Conservation (phyloP, 1,140 invertebrate species). For the Globodera ellingtonae region DNA sequence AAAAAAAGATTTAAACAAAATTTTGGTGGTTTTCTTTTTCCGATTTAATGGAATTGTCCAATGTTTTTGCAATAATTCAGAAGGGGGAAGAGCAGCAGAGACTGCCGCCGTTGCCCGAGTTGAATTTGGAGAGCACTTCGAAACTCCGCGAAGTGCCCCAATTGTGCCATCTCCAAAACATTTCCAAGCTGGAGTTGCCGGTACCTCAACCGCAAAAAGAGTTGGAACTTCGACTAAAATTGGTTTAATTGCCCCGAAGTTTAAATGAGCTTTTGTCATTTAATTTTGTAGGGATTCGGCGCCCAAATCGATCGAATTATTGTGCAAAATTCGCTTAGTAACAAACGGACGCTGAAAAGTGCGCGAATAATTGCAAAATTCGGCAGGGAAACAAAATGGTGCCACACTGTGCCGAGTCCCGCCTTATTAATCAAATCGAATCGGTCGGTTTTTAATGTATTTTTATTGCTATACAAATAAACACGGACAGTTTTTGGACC, state of each 20-base stretch:
- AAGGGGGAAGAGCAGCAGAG: neutral
- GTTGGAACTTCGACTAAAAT: conserved; percentile 18
- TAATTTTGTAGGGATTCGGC: neutral
- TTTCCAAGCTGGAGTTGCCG: conserved; percentile 13
- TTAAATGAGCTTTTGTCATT: neutral
- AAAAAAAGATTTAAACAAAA: too few species aligned
- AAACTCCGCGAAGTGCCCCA: conserved; percentile 10
- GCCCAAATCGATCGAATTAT: conserved; percentile 21
- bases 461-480: neutral
- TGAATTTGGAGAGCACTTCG: neutral
- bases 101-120: neutral
- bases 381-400: conserved; percentile 19
- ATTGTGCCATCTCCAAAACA: conserved; percentile 15
- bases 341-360: conserved; percentile 21
- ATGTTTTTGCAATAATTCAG: neutral
- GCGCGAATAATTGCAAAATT: conserved; percentile 20
- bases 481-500: conserved; percentile 7
- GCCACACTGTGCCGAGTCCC: neutral
- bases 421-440: conserved; percentile 1
- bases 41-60: too few species aligned
- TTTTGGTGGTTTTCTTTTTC: too few species aligned
- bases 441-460: neutral
- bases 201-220: conserved; percentile 19
- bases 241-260: neutral
- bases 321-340: conserved; percentile 26